Evolutionary conservation across 2,113 vertebrate genomes (phyloP), one percentile per base, ranked within the genome.

Genomic region (Bubo blakistoni): DNA sequence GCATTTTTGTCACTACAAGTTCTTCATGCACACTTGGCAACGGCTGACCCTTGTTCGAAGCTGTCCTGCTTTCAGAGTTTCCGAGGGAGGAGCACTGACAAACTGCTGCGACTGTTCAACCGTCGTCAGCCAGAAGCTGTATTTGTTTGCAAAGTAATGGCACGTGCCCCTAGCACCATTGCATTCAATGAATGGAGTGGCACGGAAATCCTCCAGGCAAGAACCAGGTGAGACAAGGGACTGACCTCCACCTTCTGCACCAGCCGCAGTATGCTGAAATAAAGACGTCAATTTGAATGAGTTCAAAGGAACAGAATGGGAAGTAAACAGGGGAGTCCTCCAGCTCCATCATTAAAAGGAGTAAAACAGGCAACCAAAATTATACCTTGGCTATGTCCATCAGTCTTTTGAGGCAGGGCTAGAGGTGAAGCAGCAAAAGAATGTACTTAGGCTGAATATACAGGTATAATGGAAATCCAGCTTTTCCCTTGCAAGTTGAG

Each of bases 11-110:
- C 29, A 52, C 98, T 99, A 99, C 98, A 99, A 94, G 93, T 98
- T 96, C 98, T 99, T 99, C 98, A 99, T 99, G 98, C 99, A 99
- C 88, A 99, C 99, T 95, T 99, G 99, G 97, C 99, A 99, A 86
- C 99, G 99, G 97, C 99, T 99, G 97, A 99, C 98, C n/a, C 96
- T 97, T 9, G 96, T 98, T 55, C 98, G 98, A 34, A 99, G 98
- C 97, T 99, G 98, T 42, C 98, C 99, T 0, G 98, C 98, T 96
- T 99, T 99, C 93, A 99, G 97, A 0, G 98, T 99, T 90, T 99
- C 98, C 13, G 98, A 98, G 42, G 96, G 55, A 6, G 95, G 96
- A 11, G 98, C 97, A 1, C 98, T 96, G 25, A 94, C 63, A 65
- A 99, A 99, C 97, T 99, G 98, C 83, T 96, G 97, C 7, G 76